A percentile compares a stretch with the other conserved stretches of the same genome.
These are phyloP conservation scores for Istiophorus platypterus DNA, from an alignment of 2,113 vertebrate species.

Conservation along the genomic window DNA sequence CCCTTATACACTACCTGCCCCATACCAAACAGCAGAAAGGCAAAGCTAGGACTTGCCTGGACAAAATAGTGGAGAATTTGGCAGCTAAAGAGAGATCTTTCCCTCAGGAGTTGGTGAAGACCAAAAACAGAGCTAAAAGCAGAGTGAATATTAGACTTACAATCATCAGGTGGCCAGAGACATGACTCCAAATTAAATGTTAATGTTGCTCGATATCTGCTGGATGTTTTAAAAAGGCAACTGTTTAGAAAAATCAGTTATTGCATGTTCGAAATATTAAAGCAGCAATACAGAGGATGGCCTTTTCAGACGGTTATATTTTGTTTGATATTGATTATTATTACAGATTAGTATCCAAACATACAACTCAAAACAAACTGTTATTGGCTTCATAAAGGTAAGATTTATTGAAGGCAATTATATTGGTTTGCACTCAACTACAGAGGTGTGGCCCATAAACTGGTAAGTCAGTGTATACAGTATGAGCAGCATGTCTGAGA, in stretches of 20 bases:
- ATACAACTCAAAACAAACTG: not conserved
- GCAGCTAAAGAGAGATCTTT: not conserved
- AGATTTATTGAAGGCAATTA: not conserved
- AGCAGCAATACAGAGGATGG: not conserved
- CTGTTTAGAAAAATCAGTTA: not conserved
- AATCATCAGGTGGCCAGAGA: constrained; percentile 6
- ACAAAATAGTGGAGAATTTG: not conserved
- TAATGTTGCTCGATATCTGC: not conserved
- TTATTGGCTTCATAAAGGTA: not conserved
- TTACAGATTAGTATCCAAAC: not conserved
- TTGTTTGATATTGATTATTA: not conserved
- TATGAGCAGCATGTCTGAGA: constrained; percentile 1
- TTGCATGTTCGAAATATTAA: not conserved
- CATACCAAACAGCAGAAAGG: not conserved
- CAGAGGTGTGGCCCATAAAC: not conserved
- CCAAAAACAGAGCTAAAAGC: not conserved
- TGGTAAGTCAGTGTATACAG: not conserved
- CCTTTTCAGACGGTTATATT: not conserved
- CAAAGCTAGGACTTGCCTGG: too few species aligned
- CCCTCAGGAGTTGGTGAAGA: not conserved
- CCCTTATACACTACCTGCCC: not conserved
- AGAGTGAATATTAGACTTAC: not conserved
- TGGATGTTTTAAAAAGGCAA: not conserved
- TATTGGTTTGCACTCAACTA: not conserved
- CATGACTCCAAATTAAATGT: not conserved